A percentile compares a stretch with the other conserved stretches of the same genome.
Evolutionary conservation across 2,797 vertebrate species (phyloP).

Genomic region (Steatocranus sp.): DNA sequence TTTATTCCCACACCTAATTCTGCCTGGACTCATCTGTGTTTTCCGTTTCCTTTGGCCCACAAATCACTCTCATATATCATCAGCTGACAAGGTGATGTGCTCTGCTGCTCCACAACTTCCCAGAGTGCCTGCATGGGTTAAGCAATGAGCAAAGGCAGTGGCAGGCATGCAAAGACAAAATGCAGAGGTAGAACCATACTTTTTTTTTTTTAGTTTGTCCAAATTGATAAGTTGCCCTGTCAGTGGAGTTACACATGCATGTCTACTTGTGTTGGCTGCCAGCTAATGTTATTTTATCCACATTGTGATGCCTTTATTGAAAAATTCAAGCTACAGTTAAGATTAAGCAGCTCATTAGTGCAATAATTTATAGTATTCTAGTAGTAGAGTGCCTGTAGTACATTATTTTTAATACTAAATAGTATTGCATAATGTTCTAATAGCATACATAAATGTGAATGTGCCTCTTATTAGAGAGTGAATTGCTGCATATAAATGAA

Average conservation of each 20-base stretch:
- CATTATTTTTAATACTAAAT: background rate
- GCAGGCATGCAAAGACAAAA: background rate
- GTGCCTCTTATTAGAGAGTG: background rate
- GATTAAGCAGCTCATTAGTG: background rate
- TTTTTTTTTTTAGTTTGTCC: background rate
- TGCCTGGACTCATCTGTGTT: conserved; percentile 11
- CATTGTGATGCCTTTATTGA: background rate
- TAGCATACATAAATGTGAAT: background rate
- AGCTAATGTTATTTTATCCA: background rate
- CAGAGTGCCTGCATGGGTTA: background rate
- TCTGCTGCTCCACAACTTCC: conserved; percentile 45
- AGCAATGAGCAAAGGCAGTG: conserved; percentile 16
- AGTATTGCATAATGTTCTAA: background rate
- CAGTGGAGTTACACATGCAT: background rate
- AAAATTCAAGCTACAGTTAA: background rate
- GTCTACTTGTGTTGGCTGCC: background rate
- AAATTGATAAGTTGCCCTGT: conserved; percentile 5
- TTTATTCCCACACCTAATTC: conserved; percentile 43
- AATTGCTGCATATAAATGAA: background rate
- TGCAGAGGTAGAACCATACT: background rate
- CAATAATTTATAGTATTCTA: background rate
- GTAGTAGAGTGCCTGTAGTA: background rate
- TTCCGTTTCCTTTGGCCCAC: conserved; percentile 40
- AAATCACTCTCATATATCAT: conserved; percentile 66
- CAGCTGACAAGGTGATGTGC: conserved; percentile 40